A percentile compares a stretch with the other conserved stretches of the same genome.
Conservation (phyloP, 2,113 vertebrate genomes). For the Equus przewalskii region DNA sequence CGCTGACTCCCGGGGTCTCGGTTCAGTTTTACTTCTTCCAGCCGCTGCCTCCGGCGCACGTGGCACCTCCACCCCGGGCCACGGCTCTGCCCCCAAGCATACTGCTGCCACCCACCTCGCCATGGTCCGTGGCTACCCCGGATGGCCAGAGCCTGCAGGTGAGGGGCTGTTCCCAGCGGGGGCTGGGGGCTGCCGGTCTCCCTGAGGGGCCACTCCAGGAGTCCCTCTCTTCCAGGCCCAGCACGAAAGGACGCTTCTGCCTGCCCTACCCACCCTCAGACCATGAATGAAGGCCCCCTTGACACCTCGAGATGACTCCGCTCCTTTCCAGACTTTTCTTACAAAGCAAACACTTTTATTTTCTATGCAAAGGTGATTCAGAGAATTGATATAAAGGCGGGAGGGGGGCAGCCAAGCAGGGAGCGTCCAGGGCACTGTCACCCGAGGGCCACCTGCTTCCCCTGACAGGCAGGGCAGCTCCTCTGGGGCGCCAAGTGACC, state of each 20-base stretch:
- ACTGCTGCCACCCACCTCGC: not conserved
- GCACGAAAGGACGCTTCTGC: not conserved
- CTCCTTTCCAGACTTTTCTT: slow-evolving; percentile 79
- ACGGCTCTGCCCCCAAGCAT: not conserved
- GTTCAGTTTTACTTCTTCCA: slow-evolving; percentile 82
- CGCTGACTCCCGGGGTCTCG: not conserved
- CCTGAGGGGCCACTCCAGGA: not conserved
- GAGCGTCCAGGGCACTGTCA: not conserved
- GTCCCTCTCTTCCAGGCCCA: slow-evolving; percentile 60
- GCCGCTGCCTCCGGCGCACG: slow-evolving; percentile 10
- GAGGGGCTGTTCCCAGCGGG: not conserved
- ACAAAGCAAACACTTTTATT: slow-evolving; percentile 85
- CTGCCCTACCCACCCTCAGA: not conserved
- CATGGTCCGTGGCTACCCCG: not conserved
- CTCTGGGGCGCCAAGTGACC: not conserved
- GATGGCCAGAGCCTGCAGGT: not conserved
- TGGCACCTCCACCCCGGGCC: not conserved
- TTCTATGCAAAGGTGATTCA: slow-evolving; percentile 84
- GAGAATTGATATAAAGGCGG: slow-evolving; percentile 82
- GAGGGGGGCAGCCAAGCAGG: slow-evolving; percentile 41
- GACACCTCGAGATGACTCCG: not conserved
- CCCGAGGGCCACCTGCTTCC: not conserved
- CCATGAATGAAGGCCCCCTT: not conserved
- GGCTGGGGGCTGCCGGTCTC: not conserved
- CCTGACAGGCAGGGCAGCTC: not conserved